Conservation (phyloP, 2,113 vertebrate species). For the Smithornis capensis region DNA sequence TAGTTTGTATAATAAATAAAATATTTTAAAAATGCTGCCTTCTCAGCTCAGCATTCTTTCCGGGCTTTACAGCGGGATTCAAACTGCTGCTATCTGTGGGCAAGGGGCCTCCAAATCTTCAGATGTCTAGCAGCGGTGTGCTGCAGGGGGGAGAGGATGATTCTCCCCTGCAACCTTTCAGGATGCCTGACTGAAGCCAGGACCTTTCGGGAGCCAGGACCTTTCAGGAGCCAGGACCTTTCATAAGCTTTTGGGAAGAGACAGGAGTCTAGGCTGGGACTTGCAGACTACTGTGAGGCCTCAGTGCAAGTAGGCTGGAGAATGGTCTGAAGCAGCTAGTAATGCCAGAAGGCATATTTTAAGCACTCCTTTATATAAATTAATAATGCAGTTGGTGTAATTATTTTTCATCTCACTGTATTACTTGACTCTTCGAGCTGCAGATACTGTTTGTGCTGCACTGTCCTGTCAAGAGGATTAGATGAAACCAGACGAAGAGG, state of each 20-base stretch:
- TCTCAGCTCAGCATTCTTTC: not conserved
- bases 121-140: not conserved
- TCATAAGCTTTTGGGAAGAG: not conserved
- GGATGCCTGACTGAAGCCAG: not conserved
- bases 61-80: not conserved
- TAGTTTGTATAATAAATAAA: slow-evolving; percentile 81
- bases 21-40: slow-evolving; percentile 57
- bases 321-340: not conserved
- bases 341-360: not conserved
- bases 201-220: not conserved
- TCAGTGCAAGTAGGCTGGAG: not conserved
- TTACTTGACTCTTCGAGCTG: not conserved
- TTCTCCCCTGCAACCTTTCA: not conserved
- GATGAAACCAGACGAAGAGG: not conserved
- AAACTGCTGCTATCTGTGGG: not conserved
- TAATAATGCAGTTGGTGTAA: not conserved
- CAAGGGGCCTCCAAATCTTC: not conserved
- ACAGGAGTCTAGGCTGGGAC: not conserved
- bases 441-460: not conserved
- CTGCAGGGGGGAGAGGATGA: not conserved
- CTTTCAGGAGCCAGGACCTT: not conserved
- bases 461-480: not conserved
- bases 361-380: not conserved
- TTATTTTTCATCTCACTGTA: not conserved
- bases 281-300: not conserved